Evolutionary conservation across 2,797 vertebrate genomes (phyloP).

Genomic region (Dendrocincla tyrannina): DNA sequence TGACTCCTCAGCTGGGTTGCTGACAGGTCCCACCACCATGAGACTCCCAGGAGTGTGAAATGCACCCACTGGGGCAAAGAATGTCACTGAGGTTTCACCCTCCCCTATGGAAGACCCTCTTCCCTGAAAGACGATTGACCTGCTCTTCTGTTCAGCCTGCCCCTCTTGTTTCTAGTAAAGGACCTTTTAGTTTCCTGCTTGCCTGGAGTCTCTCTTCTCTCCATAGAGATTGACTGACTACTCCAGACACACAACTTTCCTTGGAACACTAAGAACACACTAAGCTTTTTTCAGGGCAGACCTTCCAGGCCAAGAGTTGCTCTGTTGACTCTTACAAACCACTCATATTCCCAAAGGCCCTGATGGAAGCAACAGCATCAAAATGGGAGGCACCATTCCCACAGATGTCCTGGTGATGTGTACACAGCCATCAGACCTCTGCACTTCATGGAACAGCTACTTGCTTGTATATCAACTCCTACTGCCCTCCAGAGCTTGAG

Average conservation of each 20-base stretch:
- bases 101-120: neutral
- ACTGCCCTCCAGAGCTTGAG: neutral
- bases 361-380: neutral
- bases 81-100: neutral
- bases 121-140: neutral
- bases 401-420: neutral
- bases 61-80: neutral
- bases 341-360: neutral
- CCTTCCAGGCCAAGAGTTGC: neutral
- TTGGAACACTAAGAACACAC: neutral
- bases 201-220: neutral
- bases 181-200: neutral
- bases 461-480: neutral
- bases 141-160: neutral
- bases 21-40: neutral
- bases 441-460: neutral
- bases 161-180: neutral
- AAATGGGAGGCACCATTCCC: neutral
- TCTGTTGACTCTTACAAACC: constrained; percentile 6
- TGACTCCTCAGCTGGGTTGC: neutral
- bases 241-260: neutral
- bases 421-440: neutral
- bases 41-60: neutral
- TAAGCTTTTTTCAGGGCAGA: neutral
- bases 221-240: rapidly evolving